Evolutionary conservation across 1,140 invertebrate species (phyloP).

Genomic region (Heliconius hewitsoni): DNA sequence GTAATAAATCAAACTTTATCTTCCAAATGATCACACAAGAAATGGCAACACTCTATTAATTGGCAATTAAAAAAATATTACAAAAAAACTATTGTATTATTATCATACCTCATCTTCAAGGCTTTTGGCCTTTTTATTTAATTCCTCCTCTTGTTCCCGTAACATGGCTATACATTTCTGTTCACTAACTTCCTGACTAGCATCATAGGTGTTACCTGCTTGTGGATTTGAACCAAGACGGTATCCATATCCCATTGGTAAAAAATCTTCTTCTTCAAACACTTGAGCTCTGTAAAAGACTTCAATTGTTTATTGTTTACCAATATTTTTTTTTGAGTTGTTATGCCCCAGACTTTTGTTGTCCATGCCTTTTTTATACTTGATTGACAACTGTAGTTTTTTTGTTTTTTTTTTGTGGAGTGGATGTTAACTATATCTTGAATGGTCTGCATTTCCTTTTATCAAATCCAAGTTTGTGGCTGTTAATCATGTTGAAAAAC

Average conservation of each 20-base stretch:
- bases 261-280: constrained; percentile 98
- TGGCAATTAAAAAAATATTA: neutral
- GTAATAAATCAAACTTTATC: no score
- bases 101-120: constrained; percentile 76
- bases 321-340: no score
- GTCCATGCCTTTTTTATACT: no score
- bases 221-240: constrained; percentile 85
- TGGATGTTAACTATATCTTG: no score
- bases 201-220: constrained; percentile 67
- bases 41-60: neutral
- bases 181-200: constrained; percentile 89
- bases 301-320: neutral
- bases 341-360: no score
- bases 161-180: constrained; percentile 90
- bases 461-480: no score
- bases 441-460: no score
- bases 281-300: constrained; percentile 85
- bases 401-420: no score
- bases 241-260: constrained; percentile 96
- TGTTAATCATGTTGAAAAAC: no score
- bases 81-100: neutral
- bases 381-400: no score
- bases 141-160: constrained; percentile 95
- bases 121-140: constrained; percentile 87
- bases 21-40: no score